These are phyloP conservation scores for Jacana jacana DNA, from an alignment of 2,113 vertebrate species.

Conservation along the genomic window DNA sequence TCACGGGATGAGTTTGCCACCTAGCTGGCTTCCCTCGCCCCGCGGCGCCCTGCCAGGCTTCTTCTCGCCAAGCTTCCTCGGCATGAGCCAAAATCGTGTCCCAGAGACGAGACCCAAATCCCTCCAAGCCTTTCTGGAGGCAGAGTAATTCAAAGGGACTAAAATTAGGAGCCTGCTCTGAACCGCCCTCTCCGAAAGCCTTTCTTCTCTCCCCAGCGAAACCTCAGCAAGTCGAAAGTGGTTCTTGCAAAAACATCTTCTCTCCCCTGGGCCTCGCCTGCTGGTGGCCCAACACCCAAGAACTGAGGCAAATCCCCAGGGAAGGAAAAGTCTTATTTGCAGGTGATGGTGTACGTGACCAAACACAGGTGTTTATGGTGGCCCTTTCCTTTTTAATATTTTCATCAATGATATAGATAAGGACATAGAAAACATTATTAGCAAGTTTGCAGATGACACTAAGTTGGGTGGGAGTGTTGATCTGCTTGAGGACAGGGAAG, in stretches of 20 bases:
- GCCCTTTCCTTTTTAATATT: no score
- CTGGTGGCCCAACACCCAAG: not conserved
- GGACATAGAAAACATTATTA: no score
- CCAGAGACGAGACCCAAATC: not conserved
- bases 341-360: not conserved
- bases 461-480: no score
- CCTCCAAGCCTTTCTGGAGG: not conserved
- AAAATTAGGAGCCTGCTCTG: conserved; percentile 43
- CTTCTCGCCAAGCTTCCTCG: not conserved
- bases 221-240: not conserved
- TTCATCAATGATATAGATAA: no score
- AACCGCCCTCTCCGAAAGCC: not conserved
- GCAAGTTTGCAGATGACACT: no score
- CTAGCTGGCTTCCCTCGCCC: not conserved
- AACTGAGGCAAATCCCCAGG: not conserved
- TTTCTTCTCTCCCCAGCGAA: conserved; percentile 15
- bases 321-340: not conserved
- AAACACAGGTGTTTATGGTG: no score
- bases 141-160: conserved; percentile 16
- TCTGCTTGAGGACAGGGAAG: no score
- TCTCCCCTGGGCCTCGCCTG: not conserved
- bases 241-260: not conserved
- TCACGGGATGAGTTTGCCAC: not conserved
- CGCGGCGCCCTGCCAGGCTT: not conserved
- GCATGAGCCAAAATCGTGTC: not conserved